Base-by-base conservation (phyloP, 2,113 vertebrate genomes). In the Trichomycterus rosablanca region DNA sequence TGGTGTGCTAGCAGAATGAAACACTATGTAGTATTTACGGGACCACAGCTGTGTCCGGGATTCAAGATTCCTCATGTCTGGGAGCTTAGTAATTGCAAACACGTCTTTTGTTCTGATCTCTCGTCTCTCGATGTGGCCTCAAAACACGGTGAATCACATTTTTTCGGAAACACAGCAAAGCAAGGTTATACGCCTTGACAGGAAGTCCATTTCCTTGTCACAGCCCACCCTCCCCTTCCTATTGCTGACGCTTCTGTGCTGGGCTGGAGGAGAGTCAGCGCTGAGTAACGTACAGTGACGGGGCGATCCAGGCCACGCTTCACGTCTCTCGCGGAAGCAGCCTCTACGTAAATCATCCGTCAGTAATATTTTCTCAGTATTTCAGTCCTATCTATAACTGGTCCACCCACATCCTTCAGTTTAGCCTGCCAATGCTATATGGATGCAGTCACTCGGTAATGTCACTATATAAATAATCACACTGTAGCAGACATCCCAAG, bases 121-220 rank as follows among this genome's bases (percentile, higher is more conserved):
- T n/a, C n/a, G n/a, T n/a, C n/a, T n/a, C n/a, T n/a, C n/a, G n/a
- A n/a, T n/a, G n/a, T n/a, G n/a, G n/a, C n/a, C n/a, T n/a, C n/a
- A n/a, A n/a, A n/a, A n/a, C n/a, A n/a, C n/a, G n/a, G n/a, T n/a
- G n/a, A n/a, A n/a, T n/a, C n/a, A n/a, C n/a, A n/a, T n/a, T n/a
- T n/a, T n/a, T n/a, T n/a, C n/a, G n/a, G n/a, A n/a, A n/a, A n/a
- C n/a, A n/a, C n/a, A n/a, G n/a, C n/a, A n/a, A n/a, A n/a, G n/a
- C n/a, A n/a, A n/a, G n/a, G n/a, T n/a, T n/a, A n/a, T n/a, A n/a
- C n/a, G 23, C 18, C 9, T 30, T 23, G 26, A 51, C 35, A 61
- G 59, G 35, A 52, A 51, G 24, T 42, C 16, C n/a, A 16, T 52
- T 62, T 52, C 24, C 23, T 28, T 40, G 59, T 39, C 34, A 19